phyloP scores from a whole-genome alignment of 1,140 invertebrate species.

The Panagrolaimus sp. region DNA sequence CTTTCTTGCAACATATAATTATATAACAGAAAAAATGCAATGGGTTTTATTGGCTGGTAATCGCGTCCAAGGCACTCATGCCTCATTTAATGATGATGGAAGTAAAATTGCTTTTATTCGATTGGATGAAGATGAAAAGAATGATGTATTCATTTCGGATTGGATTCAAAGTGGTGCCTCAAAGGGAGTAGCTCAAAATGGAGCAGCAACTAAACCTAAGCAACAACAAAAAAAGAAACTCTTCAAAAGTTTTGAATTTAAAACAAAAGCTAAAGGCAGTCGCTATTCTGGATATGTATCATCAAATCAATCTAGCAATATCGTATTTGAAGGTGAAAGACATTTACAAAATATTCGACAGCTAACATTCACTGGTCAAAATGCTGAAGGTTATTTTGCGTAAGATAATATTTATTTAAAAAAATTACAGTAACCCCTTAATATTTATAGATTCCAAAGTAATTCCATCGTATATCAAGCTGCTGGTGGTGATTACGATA shows the following conservation, averaged over 20 bases:
- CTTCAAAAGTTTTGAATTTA: neutral
- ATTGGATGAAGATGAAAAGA: neutral
- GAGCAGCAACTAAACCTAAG: neutral
- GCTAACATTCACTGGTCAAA: slow-evolving; percentile 35
- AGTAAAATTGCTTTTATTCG: neutral
- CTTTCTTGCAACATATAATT: too few species aligned
- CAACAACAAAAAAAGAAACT: neutral
- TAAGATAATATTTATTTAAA: slow-evolving; percentile 13
- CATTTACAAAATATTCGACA: slow-evolving; percentile 32
- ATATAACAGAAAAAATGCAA: neutral
- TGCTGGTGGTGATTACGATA: slow-evolving; percentile 11
- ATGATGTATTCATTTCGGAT: neutral
- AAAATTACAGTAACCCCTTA: neutral
- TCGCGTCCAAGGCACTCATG: neutral
- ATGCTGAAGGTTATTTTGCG: slow-evolving; percentile 42
- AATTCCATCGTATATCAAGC: slow-evolving; percentile 31
- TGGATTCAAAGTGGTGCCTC: neutral
- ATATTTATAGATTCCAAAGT: slow-evolving; percentile 22
- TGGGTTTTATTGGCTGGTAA: neutral
- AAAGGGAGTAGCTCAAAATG: neutral
- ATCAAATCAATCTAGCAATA: neutral
- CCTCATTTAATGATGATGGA: neutral
- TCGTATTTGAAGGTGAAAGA: slow-evolving; percentile 5
- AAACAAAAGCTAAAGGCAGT: neutral
- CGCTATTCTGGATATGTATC: neutral